phyloP scores from a whole-genome alignment of 2,797 vertebrate genomes.

The Microchirus variegatus region DNA sequence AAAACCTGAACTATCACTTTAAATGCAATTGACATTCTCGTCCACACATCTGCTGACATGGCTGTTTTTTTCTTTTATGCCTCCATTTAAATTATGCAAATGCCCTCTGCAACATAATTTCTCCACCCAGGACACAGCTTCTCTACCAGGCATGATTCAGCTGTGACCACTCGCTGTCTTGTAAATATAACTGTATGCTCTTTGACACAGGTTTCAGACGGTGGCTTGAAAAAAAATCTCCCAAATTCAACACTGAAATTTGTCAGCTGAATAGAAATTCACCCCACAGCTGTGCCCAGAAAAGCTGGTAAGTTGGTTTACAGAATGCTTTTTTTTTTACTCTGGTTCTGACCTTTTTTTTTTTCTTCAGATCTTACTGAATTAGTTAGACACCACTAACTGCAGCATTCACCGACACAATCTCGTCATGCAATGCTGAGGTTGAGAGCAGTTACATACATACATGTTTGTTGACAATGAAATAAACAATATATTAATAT shows the following conservation, averaged over 20 bases:
- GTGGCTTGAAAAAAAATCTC: slow-evolving; percentile 17
- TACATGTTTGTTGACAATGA: no score
- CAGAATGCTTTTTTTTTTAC: background rate
- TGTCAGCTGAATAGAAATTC: slow-evolving; percentile 1
- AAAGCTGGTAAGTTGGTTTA: slow-evolving; percentile 8
- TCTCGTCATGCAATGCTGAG: no score
- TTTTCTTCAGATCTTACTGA: no score
- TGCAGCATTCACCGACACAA: no score
- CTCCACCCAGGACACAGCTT: slow-evolving; percentile 16
- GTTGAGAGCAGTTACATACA: no score
- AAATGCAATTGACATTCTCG: no score
- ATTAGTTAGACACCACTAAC: no score
- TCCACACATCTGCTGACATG: slow-evolving; percentile 1
- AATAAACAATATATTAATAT: no score
- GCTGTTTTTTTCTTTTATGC: slow-evolving; percentile 11
- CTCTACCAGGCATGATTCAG: background rate
- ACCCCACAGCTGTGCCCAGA: slow-evolving; percentile 1
- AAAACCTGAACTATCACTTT: no score
- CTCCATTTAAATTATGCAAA: slow-evolving; percentile 21
- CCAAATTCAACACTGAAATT: slow-evolving; percentile 11
- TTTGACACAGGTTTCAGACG: background rate
- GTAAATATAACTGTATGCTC: slow-evolving; percentile 13
- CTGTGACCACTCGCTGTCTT: slow-evolving; percentile 23
- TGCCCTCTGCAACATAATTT: background rate
- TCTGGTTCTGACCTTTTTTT: background rate